phyloP scores from a whole-genome alignment of 2,113 vertebrate genomes.

The Phylloscopus trochiloides region DNA sequence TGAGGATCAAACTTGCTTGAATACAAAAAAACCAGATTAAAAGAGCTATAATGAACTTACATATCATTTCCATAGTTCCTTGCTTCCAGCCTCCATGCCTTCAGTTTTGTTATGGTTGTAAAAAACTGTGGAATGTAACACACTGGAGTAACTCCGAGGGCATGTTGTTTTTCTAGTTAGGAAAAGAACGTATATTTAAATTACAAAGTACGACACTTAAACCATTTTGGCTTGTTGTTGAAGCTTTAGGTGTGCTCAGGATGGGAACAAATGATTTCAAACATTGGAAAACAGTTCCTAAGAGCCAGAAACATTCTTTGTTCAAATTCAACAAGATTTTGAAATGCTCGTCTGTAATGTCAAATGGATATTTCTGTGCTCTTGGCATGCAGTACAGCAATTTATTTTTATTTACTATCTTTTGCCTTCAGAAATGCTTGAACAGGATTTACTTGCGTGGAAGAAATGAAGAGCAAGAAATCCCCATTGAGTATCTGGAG shows the following conservation, averaged over 20 bases:
- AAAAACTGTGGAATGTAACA: neutral
- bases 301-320: neutral
- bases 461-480: conserved; percentile 89
- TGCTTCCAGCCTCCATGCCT: neutral
- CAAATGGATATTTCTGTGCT: neutral
- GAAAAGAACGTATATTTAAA: fast-evolving
- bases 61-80: neutral
- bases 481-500: conserved; percentile 92
- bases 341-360: neutral
- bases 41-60: neutral
- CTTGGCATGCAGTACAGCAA: neutral
- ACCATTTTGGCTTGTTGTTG: neutral
- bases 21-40: neutral
- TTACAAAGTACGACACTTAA: neutral
- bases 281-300: neutral
- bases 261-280: neutral
- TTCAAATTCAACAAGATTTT: neutral
- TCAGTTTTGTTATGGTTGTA: neutral
- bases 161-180: neutral
- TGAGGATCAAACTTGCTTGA: neutral
- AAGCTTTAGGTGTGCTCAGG: neutral
- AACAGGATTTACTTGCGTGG: conserved; percentile 85
- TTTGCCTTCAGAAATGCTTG: conserved; percentile 82
- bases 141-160: neutral
- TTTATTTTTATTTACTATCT: neutral